Conservation (phyloP, 2,113 vertebrate genomes). For the Halcyon senegalensis region DNA sequence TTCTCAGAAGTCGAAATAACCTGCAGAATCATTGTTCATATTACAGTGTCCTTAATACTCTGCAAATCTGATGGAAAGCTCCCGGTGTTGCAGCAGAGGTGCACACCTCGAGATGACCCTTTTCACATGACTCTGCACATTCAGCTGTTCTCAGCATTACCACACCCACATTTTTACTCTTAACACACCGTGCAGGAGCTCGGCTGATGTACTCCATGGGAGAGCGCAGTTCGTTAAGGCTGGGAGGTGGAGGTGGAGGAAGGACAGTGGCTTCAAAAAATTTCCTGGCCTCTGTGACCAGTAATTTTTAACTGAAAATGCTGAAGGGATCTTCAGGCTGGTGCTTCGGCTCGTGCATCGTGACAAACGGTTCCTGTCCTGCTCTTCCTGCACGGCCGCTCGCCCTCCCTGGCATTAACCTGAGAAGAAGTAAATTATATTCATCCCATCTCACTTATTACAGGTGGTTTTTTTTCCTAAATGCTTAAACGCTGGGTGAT, state of each 20-base stretch:
- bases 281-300: not conserved
- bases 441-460: not conserved
- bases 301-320: not conserved
- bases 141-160: not conserved
- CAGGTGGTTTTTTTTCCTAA: not conserved
- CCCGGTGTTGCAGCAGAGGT: not conserved
- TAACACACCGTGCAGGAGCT: accelerated
- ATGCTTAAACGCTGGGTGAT: not conserved
- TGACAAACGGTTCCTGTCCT: not conserved
- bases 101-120: not conserved
- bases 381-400: not conserved
- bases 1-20: not conserved
- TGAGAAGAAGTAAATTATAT: not conserved
- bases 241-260: not conserved
- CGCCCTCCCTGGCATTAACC: not conserved
- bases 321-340: not conserved
- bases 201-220: not conserved
- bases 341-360: not conserved
- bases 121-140: not conserved
- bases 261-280: not conserved
- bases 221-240: not conserved
- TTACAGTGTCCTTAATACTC: not conserved
- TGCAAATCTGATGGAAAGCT: not conserved
- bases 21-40: not conserved
- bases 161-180: not conserved